phyloP scores from a whole-genome alignment of 2,888 invertebrate genomes.

The Geotrupes spiniger region DNA sequence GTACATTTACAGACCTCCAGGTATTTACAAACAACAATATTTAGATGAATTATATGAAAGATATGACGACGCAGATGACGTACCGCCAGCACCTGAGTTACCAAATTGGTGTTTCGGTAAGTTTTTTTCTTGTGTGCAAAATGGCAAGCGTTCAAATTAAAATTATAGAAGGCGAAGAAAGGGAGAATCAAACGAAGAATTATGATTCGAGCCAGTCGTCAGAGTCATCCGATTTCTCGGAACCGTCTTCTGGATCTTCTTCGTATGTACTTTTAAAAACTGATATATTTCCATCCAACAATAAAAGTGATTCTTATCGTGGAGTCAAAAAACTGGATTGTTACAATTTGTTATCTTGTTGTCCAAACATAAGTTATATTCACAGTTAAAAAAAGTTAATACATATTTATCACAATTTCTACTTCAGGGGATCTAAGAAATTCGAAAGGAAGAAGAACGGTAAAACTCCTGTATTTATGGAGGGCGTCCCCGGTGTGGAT shows the following conservation, averaged over 20 bases:
- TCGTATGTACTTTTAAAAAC: slow-evolving; percentile 11
- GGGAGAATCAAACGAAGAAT: slow-evolving; percentile 26
- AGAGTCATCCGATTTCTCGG: slow-evolving; percentile 6
- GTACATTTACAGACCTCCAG: slow-evolving; percentile 68
- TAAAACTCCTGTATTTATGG: slow-evolving; percentile 68
- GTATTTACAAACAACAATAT: slow-evolving; percentile 98
- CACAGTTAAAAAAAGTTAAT: no score
- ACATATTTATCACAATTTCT: no score
- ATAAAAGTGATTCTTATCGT: no score
- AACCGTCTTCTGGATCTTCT: slow-evolving; percentile 12
- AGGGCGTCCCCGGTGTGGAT: slow-evolving; percentile 76
- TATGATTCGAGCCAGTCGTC: slow-evolving; percentile 6
- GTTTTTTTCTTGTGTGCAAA: slow-evolving; percentile 16
- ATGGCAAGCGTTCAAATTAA: no score
- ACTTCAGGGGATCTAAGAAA: slow-evolving; percentile 10
- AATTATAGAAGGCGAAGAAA: slow-evolving; percentile 46
- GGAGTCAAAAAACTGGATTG: no score
- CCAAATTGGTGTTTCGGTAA: slow-evolving; percentile 84
- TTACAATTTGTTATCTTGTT: no score
- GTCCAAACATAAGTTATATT: no score
- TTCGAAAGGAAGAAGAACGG: slow-evolving; percentile 16
- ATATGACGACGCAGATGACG: slow-evolving; percentile 72
- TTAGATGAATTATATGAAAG: slow-evolving; percentile 79
- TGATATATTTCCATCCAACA: no score
- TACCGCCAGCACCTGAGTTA: slow-evolving; percentile 68